These are phyloP conservation scores for Chromoteleia sp. DNA, from an alignment of 2,888 invertebrate genomes.

Conservation along the genomic window DNA sequence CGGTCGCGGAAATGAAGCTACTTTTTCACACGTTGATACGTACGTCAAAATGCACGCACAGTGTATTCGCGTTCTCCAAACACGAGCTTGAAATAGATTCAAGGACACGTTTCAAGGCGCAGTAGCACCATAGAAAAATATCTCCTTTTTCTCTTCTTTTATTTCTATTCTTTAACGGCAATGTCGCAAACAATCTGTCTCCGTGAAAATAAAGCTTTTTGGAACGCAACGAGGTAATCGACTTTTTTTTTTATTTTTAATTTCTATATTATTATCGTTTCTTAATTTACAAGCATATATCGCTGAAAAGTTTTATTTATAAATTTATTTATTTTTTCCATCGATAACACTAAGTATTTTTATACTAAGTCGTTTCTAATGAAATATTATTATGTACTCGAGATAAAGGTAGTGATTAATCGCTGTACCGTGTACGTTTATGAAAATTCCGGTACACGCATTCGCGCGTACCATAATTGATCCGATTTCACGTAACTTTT, in stretches of 20 bases:
- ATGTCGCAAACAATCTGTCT: no score
- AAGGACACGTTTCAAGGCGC: conserved; percentile 78
- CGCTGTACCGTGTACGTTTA: neutral
- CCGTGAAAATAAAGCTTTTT: no score
- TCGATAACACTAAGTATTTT: conserved; percentile 4
- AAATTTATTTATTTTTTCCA: neutral
- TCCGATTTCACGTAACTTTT: conserved; percentile 20
- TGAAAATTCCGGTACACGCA: no score
- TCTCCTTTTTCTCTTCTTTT: neutral
- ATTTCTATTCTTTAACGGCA: neutral
- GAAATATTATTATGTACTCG: neutral
- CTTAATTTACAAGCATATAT: no score
- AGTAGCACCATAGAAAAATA: conserved; percentile 62
- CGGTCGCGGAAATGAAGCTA: conserved; percentile 54
- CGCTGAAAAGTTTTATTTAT: neutral
- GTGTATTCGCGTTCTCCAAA: conserved; percentile 32
- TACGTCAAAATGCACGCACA: conserved; percentile 23
- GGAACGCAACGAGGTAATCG: no score
- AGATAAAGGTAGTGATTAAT: neutral
- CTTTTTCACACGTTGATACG: conserved; percentile 61
- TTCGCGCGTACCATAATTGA: neutral
- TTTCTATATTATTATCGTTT: no score
- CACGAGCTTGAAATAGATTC: conserved; percentile 79
- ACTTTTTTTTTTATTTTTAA: no score
- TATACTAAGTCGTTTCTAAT: neutral